A percentile compares a stretch with the other conserved stretches of the same genome.
Conservation (phyloP, 2,113 vertebrate genomes). For the Salvelinus alpinus region DNA sequence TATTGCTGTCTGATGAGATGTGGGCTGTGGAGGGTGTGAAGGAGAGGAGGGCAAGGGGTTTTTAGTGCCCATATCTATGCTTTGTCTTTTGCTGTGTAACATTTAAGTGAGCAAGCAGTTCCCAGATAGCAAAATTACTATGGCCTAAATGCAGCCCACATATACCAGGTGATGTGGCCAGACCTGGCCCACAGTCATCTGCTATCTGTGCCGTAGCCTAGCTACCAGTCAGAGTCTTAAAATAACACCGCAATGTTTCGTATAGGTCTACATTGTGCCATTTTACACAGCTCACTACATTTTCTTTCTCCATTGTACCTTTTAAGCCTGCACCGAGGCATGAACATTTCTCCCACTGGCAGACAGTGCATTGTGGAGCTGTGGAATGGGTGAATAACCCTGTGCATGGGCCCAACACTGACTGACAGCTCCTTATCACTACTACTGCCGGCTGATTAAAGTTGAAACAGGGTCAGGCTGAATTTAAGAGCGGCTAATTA, state of each 20-base stretch:
- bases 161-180: too few relatives aligned
- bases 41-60: too few relatives aligned
- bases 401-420: conserved; percentile 29
- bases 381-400: conserved; percentile 13
- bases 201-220: too few relatives aligned
- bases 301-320: conserved; percentile 40
- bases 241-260: too few relatives aligned
- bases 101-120: not conserved
- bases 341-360: conserved; percentile 45
- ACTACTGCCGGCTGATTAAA: conserved; percentile 64
- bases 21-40: not conserved
- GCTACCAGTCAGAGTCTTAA: too few relatives aligned
- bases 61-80: too few relatives aligned
- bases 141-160: too few relatives aligned
- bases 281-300: conserved; percentile 33
- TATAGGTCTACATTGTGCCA: too few relatives aligned
- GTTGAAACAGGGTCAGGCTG: conserved; percentile 72
- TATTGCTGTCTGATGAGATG: conserved; percentile 19
- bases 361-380: not conserved
- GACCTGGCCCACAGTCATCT: too few relatives aligned
- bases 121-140: too few relatives aligned
- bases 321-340: conserved; percentile 53
- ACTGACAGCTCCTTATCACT: conserved; percentile 74
- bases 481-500: conserved; percentile 78
- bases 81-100: not conserved